Evolutionary conservation across 2,888 invertebrate genomes (phyloP).

Genomic region (Acanthosepion esculentum): DNA sequence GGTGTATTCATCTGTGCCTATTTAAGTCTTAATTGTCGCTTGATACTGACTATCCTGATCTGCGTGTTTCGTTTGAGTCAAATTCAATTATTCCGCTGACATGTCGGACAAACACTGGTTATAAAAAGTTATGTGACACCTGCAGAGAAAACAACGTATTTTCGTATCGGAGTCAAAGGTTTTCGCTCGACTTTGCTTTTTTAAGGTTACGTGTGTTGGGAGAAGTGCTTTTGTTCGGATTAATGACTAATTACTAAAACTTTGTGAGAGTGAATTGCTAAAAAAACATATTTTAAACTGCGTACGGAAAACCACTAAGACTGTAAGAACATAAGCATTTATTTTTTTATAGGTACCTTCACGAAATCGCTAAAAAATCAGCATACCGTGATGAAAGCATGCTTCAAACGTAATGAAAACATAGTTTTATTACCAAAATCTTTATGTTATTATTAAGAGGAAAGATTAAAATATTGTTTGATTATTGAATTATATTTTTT

Average conservation of each 20-base stretch:
- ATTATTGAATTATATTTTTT: too few relatives aligned
- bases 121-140: background rate
- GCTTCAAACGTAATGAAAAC: too few relatives aligned
- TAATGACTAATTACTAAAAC: background rate
- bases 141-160: background rate
- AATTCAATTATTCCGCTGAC: background rate
- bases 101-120: background rate
- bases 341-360: too few relatives aligned
- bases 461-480: too few relatives aligned
- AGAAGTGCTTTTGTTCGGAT: background rate
- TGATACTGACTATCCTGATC: background rate
- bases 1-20: background rate
- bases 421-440: too few relatives aligned
- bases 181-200: background rate
- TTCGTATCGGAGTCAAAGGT: background rate
- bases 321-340: background rate
- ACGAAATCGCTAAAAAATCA: too few relatives aligned
- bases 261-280: background rate
- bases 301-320: background rate
- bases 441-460: too few relatives aligned
- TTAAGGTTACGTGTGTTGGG: background rate
- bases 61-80: conserved; percentile 21
- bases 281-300: background rate
- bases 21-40: background rate
- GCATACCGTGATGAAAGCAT: too few relatives aligned